phyloP scores from a whole-genome alignment of 2,888 invertebrate genomes.

The Sceliomorpha sp. region DNA sequence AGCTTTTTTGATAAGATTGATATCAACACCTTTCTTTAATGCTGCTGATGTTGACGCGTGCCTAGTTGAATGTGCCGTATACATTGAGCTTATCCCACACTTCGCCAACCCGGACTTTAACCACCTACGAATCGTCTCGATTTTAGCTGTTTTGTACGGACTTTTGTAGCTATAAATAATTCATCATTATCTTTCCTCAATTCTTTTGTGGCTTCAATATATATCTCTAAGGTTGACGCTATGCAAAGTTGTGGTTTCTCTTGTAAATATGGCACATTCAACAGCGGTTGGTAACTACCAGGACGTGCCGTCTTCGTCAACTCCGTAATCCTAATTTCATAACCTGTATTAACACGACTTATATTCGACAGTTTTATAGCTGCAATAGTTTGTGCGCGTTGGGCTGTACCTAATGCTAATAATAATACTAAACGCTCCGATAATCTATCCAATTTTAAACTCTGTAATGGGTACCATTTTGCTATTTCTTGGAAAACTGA shows the following conservation, averaged over 20 bases:
- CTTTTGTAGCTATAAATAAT: constrained; percentile 38
- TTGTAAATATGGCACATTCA: constrained; percentile 23
- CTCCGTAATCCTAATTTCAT: constrained; percentile 25
- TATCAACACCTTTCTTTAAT: constrained; percentile 3
- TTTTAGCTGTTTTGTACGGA: constrained; percentile 28
- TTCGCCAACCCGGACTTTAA: background rate
- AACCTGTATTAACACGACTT: background rate
- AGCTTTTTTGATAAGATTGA: constrained; percentile 4
- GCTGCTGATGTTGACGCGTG: no score
- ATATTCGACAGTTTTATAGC: constrained; percentile 37
- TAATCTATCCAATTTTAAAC: constrained; percentile 9
- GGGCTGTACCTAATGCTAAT: constrained; percentile 15
- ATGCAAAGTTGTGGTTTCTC: constrained; percentile 22
- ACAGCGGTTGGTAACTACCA: constrained; percentile 23
- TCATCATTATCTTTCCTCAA: constrained; percentile 10
- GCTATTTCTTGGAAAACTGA: constrained; percentile 24
- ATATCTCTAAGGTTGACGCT: constrained; percentile 21
- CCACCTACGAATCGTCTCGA: constrained; percentile 36
- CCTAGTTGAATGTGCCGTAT: constrained; percentile 10
- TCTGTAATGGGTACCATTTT: constrained; percentile 10
- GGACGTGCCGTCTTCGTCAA: constrained; percentile 35
- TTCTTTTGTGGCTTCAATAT: constrained; percentile 20
- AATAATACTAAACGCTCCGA: constrained; percentile 8
- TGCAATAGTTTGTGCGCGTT: constrained; percentile 24
- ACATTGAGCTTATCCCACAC: constrained; percentile 6